Base-by-base conservation (phyloP, 1,140 invertebrate species). In the Megathymus violae region DNA sequence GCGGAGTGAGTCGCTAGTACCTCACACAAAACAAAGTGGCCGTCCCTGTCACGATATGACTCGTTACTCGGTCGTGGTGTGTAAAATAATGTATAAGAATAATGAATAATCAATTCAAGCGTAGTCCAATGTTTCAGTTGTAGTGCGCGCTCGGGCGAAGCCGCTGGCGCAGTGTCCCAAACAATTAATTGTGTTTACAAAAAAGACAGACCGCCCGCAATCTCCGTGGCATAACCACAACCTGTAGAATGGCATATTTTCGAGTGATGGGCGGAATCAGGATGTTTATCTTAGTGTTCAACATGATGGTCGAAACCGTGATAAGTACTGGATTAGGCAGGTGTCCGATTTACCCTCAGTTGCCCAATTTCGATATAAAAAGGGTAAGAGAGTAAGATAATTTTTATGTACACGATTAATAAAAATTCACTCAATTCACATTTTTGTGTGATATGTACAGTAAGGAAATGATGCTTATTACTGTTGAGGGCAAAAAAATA, bases 341-440 rank as follows among this genome's bases (percentile, higher is more conserved):
- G 75, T 94, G 93, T 82, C 93, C 94, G 6, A 89, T 92, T 52
- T 93, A 93, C 73, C 90, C 90, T 62, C 91, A 92, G 66, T 91
- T 94, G 75, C 90, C 92, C 17, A 88, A 94, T 81, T 94, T 94
- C 69, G 92, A 94, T 71, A 90, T 93, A 63, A 90, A 83, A 52
- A 87, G 80, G 79, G 94, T 94, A 79, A 93, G 91, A 90, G 27
- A n/a, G n/a, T n/a, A n/a, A n/a, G n/a, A n/a, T n/a, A n/a, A n/a
- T n/a, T n/a, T n/a, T n/a, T n/a, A n/a, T n/a, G n/a, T n/a, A n/a
- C n/a, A n/a, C n/a, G n/a, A n/a, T n/a, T n/a, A n/a, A n/a, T n/a
- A n/a, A n/a, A n/a, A n/a, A n/a, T n/a, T n/a, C n/a, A n/a, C n/a
- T n/a, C n/a, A n/a, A n/a, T n/a, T n/a, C n/a, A n/a, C n/a, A n/a